These are phyloP conservation scores for Solenopsis fugax DNA, from an alignment of 1,140 invertebrate genomes.

Conservation along the genomic window DNA sequence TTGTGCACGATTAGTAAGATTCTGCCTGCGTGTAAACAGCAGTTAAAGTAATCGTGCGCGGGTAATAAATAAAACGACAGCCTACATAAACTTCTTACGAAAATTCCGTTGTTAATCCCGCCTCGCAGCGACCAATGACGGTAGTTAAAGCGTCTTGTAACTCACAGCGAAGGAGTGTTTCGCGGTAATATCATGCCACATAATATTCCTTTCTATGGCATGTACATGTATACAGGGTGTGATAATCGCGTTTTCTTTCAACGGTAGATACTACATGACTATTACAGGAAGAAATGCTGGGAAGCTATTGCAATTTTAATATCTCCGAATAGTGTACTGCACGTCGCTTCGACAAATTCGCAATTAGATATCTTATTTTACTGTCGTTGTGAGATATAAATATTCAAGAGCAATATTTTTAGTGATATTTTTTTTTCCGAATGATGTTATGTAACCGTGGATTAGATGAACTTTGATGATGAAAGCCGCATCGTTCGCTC, in stretches of 20 bases:
- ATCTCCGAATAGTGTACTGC: background rate
- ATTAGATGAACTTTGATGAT: background rate
- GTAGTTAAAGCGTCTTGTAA: constrained; percentile 56
- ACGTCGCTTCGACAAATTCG: background rate
- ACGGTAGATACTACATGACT: constrained; percentile 7
- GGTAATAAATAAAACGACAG: constrained; percentile 36
- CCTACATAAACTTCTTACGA: constrained; percentile 46
- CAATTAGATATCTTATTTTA: constrained; percentile 7
- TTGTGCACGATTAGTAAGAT: background rate
- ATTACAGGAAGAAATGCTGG: constrained; percentile 27
- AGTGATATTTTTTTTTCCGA: background rate
- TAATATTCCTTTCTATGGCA: constrained; percentile 54
- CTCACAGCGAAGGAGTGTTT: constrained; percentile 43
- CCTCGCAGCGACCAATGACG: constrained; percentile 19
- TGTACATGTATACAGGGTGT: constrained; percentile 24
- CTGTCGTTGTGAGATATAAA: background rate
- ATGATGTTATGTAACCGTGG: background rate
- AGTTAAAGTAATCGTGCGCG: constrained; percentile 3
- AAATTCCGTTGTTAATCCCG: constrained; percentile 50
- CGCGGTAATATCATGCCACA: constrained; percentile 38
- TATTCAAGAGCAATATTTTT: background rate
- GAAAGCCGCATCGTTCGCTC: background rate
- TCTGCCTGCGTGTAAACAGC: constrained; percentile 14
- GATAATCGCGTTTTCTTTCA: constrained; percentile 55
- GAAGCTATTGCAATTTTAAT: constrained; percentile 9